These are phyloP conservation scores for Myiozetetes cayanensis DNA, from an alignment of 2,113 vertebrate genomes.

Conservation along the genomic window DNA sequence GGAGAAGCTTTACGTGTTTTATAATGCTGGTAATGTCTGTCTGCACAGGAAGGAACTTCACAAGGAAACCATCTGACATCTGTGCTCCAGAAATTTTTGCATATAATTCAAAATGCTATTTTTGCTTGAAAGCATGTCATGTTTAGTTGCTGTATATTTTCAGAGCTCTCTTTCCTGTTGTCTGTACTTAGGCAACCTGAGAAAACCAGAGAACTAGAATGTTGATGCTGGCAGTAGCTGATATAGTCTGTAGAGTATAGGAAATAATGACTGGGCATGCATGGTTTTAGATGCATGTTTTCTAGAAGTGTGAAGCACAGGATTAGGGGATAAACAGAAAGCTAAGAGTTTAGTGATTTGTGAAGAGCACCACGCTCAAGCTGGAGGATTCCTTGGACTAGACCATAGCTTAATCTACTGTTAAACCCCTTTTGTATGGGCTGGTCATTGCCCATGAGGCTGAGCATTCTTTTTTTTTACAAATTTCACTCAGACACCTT, in stretches of 20 bases:
- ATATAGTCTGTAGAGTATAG: not conserved
- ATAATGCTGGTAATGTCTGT: not conserved
- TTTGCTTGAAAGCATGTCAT: not conserved
- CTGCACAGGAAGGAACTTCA: not conserved
- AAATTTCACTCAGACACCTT: not conserved
- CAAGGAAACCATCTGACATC: not conserved
- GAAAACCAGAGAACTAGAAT: not conserved
- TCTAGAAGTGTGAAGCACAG: not conserved
- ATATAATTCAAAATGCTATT: not conserved
- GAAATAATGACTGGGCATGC: not conserved
- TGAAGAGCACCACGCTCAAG: not conserved
- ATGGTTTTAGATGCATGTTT: not conserved
- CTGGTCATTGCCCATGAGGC: not conserved
- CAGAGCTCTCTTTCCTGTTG: not conserved
- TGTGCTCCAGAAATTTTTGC: not conserved
- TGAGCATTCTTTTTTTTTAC: not conserved
- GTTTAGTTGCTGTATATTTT: not conserved
- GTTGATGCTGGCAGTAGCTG: not conserved
- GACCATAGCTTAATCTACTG: not conserved
- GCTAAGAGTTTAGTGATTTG: not conserved
- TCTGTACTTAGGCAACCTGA: not conserved
- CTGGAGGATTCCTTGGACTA: not conserved
- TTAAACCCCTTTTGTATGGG: not conserved
- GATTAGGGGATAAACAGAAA: not conserved
- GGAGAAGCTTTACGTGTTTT: not conserved